Evolutionary conservation across 2,888 invertebrate species (phyloP).

Genomic region (Masnerella sp.): DNA sequence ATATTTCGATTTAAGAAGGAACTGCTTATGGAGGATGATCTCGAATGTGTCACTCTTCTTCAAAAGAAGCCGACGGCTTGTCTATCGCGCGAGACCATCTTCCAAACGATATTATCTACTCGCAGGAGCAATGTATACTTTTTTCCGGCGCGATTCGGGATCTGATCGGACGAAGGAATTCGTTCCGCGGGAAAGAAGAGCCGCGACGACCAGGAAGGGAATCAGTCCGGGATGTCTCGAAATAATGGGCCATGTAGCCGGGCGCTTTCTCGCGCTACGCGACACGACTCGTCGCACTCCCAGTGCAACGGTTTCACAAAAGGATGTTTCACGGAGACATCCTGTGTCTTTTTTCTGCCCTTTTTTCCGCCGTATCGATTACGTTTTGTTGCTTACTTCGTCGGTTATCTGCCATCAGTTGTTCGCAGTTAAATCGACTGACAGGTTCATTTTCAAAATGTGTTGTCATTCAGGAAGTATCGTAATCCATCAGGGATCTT

Average conservation of each 20-base stretch:
- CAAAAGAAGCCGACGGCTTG: slow-evolving; percentile 33
- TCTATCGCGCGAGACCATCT: slow-evolving; percentile 39
- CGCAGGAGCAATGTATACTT: slow-evolving; percentile 65
- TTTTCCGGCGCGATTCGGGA: slow-evolving; percentile 60
- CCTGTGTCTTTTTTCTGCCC: slow-evolving; percentile 24
- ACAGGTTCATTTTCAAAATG: neutral
- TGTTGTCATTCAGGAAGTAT: neutral
- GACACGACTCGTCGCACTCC: slow-evolving; percentile 66
- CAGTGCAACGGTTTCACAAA: slow-evolving; percentile 41
- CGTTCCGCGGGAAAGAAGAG: slow-evolving; percentile 57
- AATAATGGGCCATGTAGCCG: slow-evolving; percentile 63
- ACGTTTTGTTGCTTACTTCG: slow-evolving; percentile 10
- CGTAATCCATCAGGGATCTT: too few species aligned
- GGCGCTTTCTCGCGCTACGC: slow-evolving; percentile 66
- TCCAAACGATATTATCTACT: slow-evolving; percentile 63
- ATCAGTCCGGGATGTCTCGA: slow-evolving; percentile 62
- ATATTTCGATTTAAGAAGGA: neutral
- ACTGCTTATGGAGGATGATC: slow-evolving; percentile 1
- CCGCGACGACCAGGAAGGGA: slow-evolving; percentile 55
- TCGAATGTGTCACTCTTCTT: slow-evolving; percentile 33
- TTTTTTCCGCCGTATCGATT: slow-evolving; percentile 21
- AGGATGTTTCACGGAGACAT: slow-evolving; percentile 29
- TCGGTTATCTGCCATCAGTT: neutral
- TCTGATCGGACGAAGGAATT: slow-evolving; percentile 57
- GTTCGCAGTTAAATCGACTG: neutral